Base-by-base conservation (phyloP, 1,140 invertebrate species). In the Drosophila rufa region DNA sequence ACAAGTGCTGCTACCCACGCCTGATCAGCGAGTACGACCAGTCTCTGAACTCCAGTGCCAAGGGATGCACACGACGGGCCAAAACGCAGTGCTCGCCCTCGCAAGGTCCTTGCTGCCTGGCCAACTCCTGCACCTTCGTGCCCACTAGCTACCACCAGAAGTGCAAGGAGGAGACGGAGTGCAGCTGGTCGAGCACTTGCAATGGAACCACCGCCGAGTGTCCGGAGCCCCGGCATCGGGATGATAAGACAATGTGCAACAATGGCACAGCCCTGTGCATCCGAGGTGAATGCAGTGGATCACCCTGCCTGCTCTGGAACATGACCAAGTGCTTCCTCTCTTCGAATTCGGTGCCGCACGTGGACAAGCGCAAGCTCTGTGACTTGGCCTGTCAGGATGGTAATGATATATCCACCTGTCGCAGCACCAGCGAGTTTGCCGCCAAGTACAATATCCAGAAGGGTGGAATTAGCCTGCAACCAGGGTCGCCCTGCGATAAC, bases 401-500 rank as follows among this genome's bases (percentile, higher is more conserved):
- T 27, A 96, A 95, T 33, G 95, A 96, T 92, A 93, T 94, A 6
- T 93, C 94, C 66, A 96, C 96, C n/a, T 99, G 97, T 92, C 94
- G 95, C 75, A 98, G 97, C 91, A 99, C 97, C 14, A 97, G 96
- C 78, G 96, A 97, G 91, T 97, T 98, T 93, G 96, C 96, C 5
- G 92, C 95, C 11, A 90, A 94, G 9, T 96, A 97, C 25, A 96
- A 96, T 36, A 93, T 98, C 68, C 96, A 97, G 1, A 93, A 94
- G 2, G 98, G 97, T 5, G 98, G 98, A 4, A 97, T 99, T 62
- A 97, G 97, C 82, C 93, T 99, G 36, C 94, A 97, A 64, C 97
- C 98, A 62, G 99, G 99, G 33, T 98, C 98, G 50, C 98, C 99
- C 0, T 99, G 99, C 94, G 98, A 99, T 93, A 99, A 99, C 94